Conservation (phyloP, 2,113 vertebrate species). For the Coryphaenoides rupestris region DNA sequence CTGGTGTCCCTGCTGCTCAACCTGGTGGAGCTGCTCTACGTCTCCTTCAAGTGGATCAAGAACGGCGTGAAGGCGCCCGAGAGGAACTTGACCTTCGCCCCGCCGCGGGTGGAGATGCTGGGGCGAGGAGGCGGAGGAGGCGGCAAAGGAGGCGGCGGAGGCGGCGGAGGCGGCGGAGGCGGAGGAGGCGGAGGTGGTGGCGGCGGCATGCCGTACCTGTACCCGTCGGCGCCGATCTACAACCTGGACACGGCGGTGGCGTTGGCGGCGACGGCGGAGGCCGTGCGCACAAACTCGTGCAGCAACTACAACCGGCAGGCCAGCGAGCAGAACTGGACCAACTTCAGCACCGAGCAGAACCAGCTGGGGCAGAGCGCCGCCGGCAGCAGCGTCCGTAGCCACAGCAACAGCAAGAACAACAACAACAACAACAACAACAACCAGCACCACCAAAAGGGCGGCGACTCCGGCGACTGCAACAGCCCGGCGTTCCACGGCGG, state of each 20-base stretch:
- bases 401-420: slow-evolving; percentile 78
- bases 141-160: no score
- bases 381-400: no score
- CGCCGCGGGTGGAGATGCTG: slow-evolving; percentile 21
- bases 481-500: slow-evolving; percentile 51
- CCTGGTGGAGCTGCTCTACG: slow-evolving; percentile 83
- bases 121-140: no score
- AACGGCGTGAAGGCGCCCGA: slow-evolving; percentile 76
- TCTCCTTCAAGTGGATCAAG: slow-evolving; percentile 82
- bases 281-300: no score
- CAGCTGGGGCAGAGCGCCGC: no score
- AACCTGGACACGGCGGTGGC: slow-evolving; percentile 77
- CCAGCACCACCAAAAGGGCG: no score
- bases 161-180: no score
- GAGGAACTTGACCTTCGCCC: slow-evolving; percentile 61
- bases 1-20: slow-evolving; percentile 82
- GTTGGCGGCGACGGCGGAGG: slow-evolving; percentile 75
- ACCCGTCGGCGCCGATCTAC: slow-evolving; percentile 80
- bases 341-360: slow-evolving; percentile 86
- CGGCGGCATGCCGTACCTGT: slow-evolving; percentile 79
- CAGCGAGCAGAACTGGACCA: slow-evolving; percentile 89
- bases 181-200: slow-evolving; percentile 58
- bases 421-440: slow-evolving; percentile 76
- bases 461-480: slow-evolving; percentile 82
- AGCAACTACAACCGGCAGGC: slow-evolving; percentile 87